Evolutionary conservation across 2,113 vertebrate genomes (phyloP).

Genomic region (Catharus bicknelli): DNA sequence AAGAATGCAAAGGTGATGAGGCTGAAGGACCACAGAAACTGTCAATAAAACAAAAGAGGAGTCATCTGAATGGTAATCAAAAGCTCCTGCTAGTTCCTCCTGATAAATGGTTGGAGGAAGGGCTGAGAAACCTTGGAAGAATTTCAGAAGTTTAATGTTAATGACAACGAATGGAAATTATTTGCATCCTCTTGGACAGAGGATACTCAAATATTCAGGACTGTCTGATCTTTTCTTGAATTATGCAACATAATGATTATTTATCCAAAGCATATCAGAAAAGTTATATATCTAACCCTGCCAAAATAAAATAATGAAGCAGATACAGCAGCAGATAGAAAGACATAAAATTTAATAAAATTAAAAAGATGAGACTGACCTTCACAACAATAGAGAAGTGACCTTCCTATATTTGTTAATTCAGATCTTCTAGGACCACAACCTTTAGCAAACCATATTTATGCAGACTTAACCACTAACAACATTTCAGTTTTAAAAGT

Average conservation of each 20-base stretch:
- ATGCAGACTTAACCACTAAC: not conserved
- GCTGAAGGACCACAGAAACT: not conserved
- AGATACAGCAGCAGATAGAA: not conserved
- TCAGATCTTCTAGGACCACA: not conserved
- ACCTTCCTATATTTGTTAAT: constrained; percentile 1
- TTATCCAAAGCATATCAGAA: not conserved
- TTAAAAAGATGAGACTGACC: constrained; percentile 2
- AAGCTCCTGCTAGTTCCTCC: not conserved
- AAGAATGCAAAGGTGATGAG: not conserved
- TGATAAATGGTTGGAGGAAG: not conserved
- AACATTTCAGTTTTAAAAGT: constrained; percentile 7
- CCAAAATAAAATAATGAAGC: constrained; percentile 12
- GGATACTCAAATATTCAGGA: not conserved
- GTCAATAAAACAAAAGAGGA: not conserved
- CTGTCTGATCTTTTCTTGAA: not conserved
- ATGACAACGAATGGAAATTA: not conserved
- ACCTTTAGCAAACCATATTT: not conserved
- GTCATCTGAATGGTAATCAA: constrained; percentile 20
- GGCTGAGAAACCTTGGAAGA: not conserved
- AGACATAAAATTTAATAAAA: constrained; percentile 16
- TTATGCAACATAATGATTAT: not conserved
- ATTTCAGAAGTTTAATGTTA: constrained; percentile 1
- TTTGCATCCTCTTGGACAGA: not conserved
- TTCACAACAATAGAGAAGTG: not conserved
- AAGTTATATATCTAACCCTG: not conserved